phyloP scores from a whole-genome alignment of 1,140 invertebrate genomes.

The Phymorhynchus buccinoides region DNA sequence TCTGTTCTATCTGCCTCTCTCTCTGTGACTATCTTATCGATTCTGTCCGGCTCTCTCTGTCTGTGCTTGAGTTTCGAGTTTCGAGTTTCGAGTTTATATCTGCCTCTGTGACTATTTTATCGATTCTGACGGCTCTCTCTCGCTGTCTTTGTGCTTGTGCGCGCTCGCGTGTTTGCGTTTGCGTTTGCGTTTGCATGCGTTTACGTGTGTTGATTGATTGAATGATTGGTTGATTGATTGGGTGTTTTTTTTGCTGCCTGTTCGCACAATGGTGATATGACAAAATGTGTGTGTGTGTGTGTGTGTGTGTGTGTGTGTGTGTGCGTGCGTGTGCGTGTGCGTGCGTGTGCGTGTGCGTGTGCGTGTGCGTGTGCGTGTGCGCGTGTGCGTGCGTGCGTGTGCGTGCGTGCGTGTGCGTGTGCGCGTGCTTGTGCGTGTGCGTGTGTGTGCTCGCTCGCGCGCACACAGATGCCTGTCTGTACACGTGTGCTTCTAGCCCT shows the following conservation, averaged over 20 bases:
- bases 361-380: neutral
- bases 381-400: neutral
- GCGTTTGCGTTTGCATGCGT: too few species aligned
- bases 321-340: constrained; percentile 1
- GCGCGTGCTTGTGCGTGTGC: neutral
- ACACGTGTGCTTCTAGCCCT: neutral
- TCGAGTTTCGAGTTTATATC: too few species aligned
- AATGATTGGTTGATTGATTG: too few species aligned
- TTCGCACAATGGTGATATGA: too few species aligned
- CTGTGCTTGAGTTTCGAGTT: too few species aligned
- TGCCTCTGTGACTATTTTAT: too few species aligned
- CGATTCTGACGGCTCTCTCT: too few species aligned
- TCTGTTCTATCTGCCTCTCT: constrained; percentile 7
- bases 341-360: neutral
- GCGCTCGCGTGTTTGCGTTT: too few species aligned
- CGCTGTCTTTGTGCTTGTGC: too few species aligned
- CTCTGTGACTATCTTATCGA: neutral
- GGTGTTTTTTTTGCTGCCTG: too few species aligned
- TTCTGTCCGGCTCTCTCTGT: neutral
- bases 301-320: neutral
- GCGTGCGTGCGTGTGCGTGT: neutral
- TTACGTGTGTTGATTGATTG: too few species aligned
- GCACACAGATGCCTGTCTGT: neutral
- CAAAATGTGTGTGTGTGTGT: neutral
- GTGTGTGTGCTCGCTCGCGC: neutral